Evolutionary conservation across 1,140 invertebrate species (phyloP).

Genomic region (Zelostemma sp.): DNA sequence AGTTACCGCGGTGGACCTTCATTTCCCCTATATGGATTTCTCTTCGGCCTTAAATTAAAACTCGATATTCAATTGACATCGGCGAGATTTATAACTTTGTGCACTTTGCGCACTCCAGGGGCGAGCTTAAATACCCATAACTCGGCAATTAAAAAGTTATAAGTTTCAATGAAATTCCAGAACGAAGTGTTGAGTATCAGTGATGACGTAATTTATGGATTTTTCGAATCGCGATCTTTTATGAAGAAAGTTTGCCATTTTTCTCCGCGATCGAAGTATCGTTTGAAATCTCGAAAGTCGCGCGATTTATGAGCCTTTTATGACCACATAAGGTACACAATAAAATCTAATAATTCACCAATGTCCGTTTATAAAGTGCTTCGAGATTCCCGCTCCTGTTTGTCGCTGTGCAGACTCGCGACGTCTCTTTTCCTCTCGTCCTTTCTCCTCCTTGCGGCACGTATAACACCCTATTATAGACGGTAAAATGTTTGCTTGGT

Average conservation of each 20-base stretch:
- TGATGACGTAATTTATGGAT: not conserved
- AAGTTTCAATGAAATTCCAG: not conserved
- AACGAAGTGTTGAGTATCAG: not conserved
- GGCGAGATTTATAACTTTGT: no score
- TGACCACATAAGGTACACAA: conserved; percentile 4
- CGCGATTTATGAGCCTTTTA: not conserved
- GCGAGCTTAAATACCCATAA: no score
- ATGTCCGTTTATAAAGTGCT: conserved; percentile 26
- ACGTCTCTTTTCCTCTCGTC: conserved; percentile 22
- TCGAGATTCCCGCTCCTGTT: conserved; percentile 28
- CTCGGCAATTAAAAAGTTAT: not conserved
- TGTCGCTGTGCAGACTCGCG: conserved; percentile 31
- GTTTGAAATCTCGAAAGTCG: not conserved
- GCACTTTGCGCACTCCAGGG: no score
- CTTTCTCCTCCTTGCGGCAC: conserved; percentile 17
- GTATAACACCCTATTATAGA: conserved; percentile 21
- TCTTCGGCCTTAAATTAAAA: no score
- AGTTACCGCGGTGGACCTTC: no score
- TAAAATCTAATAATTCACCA: conserved; percentile 25
- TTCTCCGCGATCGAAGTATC: not conserved
- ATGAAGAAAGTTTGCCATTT: conserved; percentile 1
- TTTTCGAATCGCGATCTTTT: not conserved
- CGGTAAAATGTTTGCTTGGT: conserved; percentile 4
- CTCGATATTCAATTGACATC: no score
- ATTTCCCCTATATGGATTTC: no score